phyloP scores from a whole-genome alignment of 2,888 invertebrate species.

The Phortica magna region DNA sequence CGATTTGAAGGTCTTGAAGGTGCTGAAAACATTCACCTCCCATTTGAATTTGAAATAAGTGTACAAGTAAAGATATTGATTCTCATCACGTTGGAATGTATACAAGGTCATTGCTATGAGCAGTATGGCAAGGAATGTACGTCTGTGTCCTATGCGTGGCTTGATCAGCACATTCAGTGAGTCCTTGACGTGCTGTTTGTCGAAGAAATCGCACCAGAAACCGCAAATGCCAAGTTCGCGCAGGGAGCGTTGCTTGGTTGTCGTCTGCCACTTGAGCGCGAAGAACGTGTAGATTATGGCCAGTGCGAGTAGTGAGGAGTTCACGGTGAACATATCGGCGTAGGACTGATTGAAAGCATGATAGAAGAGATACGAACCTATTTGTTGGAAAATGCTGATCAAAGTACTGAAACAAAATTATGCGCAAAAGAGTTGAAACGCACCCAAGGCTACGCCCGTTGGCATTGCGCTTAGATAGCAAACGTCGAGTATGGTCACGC shows the following conservation, averaged over 20 bases:
- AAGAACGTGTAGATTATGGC: constrained; percentile 84
- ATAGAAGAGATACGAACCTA: constrained; percentile 84
- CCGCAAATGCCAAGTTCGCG: constrained; percentile 81
- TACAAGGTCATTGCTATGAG: constrained; percentile 87
- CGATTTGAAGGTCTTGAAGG: constrained; percentile 86
- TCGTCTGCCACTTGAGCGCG: constrained; percentile 85
- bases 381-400: not conserved
- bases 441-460: constrained; percentile 87
- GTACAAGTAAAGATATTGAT: constrained; percentile 86
- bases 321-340: constrained; percentile 86
- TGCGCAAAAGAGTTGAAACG: constrained; percentile 54
- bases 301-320: constrained; percentile 81
- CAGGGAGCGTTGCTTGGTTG: constrained; percentile 81
- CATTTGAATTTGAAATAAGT: constrained; percentile 86
- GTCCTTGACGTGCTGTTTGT: constrained; percentile 82
- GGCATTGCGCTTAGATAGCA: constrained; percentile 91
- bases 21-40: constrained; percentile 84
- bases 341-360: constrained; percentile 83
- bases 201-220: constrained; percentile 85
- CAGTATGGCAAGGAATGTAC: constrained; percentile 84
- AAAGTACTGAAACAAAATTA: constrained; percentile 43
- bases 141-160: constrained; percentile 80
- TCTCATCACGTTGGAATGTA: constrained; percentile 91
- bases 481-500: constrained; percentile 90
- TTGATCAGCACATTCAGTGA: constrained; percentile 83